Conservation (phyloP, 2,113 vertebrate genomes). For the Gallinago undulata region DNA sequence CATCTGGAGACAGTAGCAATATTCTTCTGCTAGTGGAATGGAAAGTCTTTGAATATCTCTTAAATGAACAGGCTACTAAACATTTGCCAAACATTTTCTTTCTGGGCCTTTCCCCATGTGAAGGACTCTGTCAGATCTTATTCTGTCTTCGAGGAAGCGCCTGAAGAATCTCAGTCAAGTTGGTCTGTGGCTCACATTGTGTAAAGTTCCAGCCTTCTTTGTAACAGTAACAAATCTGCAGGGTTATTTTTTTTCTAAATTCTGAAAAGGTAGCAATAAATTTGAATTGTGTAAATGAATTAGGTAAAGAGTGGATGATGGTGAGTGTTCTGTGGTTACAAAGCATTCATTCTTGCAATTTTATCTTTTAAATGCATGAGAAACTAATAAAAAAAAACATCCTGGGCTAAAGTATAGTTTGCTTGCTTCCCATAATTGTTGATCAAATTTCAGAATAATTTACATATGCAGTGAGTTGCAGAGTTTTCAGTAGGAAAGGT, state of each 20-base stretch:
- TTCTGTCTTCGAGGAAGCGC: constrained; percentile 54
- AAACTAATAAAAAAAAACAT: background rate
- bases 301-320: background rate
- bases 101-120: constrained; percentile 13
- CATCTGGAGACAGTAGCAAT: background rate
- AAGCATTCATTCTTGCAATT: background rate
- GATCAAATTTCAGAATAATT: background rate
- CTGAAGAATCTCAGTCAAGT: constrained; percentile 47
- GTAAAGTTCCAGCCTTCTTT: constrained; percentile 31
- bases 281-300: background rate
- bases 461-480: background rate
- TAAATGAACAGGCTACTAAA: constrained; percentile 37
- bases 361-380: background rate
- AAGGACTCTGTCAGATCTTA: constrained; percentile 61
- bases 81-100: constrained; percentile 51
- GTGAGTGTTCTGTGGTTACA: background rate
- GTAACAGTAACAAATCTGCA: constrained; percentile 24
- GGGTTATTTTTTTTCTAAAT: constrained; percentile 10
- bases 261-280: constrained; percentile 18
- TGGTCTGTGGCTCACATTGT: constrained; percentile 25
- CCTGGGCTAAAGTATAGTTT: background rate
- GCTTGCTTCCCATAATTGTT: background rate
- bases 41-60: constrained; percentile 17
- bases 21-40: background rate
- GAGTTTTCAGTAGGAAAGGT: background rate